These are phyloP conservation scores for Podarcis cretensis DNA, from an alignment of 2,113 vertebrate genomes.

Conservation along the genomic window DNA sequence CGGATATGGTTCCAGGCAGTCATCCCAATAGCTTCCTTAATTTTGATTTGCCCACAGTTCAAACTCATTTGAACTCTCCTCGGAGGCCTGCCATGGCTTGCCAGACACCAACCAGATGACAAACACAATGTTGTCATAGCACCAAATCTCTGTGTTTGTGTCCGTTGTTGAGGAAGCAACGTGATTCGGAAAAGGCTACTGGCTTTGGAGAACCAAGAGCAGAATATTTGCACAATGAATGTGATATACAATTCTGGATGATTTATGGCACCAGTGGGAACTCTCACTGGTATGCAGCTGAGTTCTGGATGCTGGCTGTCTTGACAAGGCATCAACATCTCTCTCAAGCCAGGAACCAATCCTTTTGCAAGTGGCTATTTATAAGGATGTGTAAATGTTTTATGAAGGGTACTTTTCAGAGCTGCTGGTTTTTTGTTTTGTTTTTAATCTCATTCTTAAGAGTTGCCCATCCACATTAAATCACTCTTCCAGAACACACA, in stretches of 20 bases:
- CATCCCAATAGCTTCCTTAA: neutral
- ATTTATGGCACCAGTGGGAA: constrained; percentile 40
- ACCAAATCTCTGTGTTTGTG: constrained; percentile 11
- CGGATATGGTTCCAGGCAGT: neutral
- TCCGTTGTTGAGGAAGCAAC: accelerated
- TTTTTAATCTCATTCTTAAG: neutral
- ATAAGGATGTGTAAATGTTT: constrained; percentile 21
- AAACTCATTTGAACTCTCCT: neutral
- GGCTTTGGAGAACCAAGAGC: constrained; percentile 37
- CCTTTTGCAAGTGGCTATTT: accelerated
- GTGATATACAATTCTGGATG: constrained; percentile 15
- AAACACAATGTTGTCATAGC: constrained; percentile 43
- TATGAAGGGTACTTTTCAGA: neutral
- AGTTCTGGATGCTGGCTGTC: neutral
- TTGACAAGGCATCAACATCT: neutral
- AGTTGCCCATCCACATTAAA: neutral
- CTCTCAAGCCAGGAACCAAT: neutral
- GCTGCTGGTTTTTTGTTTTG: neutral
- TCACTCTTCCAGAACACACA: neutral
- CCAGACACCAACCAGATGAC: constrained; percentile 34
- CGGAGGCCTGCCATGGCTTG: constrained; percentile 24
- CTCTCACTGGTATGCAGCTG: neutral
- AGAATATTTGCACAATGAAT: neutral
- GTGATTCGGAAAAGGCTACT: neutral
- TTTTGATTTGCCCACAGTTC: neutral